Evolutionary conservation across 2,888 invertebrate species (phyloP), one percentile per base, ranked within the genome.

Genomic region (Lacanobia wlatinum): DNA sequence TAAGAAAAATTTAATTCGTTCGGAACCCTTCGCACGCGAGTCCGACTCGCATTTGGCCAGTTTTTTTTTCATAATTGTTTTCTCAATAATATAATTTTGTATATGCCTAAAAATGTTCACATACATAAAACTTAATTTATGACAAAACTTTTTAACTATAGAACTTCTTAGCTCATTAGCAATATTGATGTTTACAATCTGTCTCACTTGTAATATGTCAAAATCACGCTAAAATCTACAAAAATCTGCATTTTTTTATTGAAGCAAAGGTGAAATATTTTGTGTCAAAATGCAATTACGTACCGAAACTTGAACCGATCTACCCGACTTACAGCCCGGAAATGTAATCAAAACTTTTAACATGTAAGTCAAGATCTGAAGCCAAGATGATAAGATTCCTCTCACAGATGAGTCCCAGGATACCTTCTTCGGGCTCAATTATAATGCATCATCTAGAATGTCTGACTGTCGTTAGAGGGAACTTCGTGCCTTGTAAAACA

Each of bases 321-420:
- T 16, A 28, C 4, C 18, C 18, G 2, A 16, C 16, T 28, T 14
- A 12, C 28, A 63, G 6, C 9, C 28, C 23, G 12, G 38, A 48
- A 50, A 23, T 21, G n/a, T n/a, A 58, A 28, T 50, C 18, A 46
- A 18, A 48, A 5, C 7, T 23, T 2, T 34, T 16, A 60, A 16
- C 9, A 60, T 64, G 70, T 64, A 52, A 56, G 38, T 40, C 12
- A 34, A n/a, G 8, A n/a, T 38, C 46, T 5, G 46, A 9, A 48
- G 1, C 21, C 56, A 70, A 16, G 1, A 83, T 80, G 73, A 83
- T 82, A 40, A 46, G 73, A 59, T 82, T 77, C 43, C 74, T 83
- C 3, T 65, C 83, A 9, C 83, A 72, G 34, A 74, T 80, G 58
- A 21, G 73, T 28, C 83, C 83, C 6, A 77, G 68, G 62, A 38